Evolutionary conservation across 2,113 vertebrate genomes (phyloP).

Genomic region (Gnathonemus longibarbis): DNA sequence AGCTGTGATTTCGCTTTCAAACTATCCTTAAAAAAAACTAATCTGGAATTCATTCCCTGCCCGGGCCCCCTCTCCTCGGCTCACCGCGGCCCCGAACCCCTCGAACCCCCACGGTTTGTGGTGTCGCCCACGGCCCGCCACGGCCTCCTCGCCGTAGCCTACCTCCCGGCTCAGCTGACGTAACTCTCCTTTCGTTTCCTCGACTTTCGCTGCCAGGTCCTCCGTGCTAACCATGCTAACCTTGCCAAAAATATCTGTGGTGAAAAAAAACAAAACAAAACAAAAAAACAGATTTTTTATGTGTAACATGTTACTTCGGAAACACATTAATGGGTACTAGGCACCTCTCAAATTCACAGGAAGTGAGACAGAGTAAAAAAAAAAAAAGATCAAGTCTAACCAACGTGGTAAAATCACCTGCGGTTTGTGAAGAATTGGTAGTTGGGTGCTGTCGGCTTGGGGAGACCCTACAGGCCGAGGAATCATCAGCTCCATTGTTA

Average conservation of each 20-base stretch:
- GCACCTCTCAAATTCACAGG: background rate
- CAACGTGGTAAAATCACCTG: background rate
- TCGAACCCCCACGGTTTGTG: background rate
- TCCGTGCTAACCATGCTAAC: constrained; percentile 42
- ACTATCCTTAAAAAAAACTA: background rate
- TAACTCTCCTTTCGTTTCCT: constrained; percentile 60
- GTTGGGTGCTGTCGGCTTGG: constrained; percentile 32
- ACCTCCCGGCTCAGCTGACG: constrained; percentile 61
- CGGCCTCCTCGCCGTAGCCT: background rate
- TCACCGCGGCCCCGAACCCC: background rate
- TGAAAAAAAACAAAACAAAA: background rate
- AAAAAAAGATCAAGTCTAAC: background rate
- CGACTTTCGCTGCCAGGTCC: constrained; percentile 58
- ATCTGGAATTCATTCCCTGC: background rate
- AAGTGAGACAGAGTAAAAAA: background rate
- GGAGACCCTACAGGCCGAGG: constrained; percentile 47
- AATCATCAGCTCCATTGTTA: constrained; percentile 41
- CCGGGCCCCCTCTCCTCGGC: too few species aligned
- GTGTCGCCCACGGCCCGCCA: background rate
- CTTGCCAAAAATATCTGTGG: constrained; percentile 43
- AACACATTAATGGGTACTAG: constrained; percentile 13
- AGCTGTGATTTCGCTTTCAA: background rate
- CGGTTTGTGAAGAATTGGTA: constrained; percentile 32
- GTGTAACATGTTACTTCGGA: background rate
- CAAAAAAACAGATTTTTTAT: constrained; percentile 5